phyloP scores from a whole-genome alignment of 2,113 vertebrate genomes.

The Anolis sagrei region DNA sequence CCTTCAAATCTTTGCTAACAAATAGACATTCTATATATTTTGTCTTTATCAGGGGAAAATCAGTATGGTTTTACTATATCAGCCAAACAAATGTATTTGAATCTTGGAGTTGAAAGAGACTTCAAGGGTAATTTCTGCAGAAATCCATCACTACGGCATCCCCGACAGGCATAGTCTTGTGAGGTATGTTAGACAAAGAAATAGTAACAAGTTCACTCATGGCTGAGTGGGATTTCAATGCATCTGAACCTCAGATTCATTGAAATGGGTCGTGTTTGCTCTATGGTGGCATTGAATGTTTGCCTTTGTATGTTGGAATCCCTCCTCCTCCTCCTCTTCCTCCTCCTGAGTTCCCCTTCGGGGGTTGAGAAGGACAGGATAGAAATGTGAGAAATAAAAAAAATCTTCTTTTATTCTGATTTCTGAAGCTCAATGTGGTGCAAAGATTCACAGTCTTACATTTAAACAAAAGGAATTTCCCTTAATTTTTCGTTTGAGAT shows the following conservation, averaged over 20 bases:
- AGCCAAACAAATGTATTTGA: not conserved
- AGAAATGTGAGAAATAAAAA: too few species aligned
- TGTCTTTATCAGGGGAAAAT: not conserved
- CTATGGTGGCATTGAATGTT: too few species aligned
- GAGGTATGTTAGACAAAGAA: not conserved
- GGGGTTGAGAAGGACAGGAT: too few species aligned
- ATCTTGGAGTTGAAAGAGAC: not conserved
- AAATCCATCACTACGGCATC: not conserved
- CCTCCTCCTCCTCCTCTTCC: too few species aligned
- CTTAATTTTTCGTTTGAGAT: not conserved
- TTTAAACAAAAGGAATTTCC: not conserved
- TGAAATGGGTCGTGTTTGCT: too few species aligned
- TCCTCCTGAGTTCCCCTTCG: too few species aligned
- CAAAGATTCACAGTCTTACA: slow-evolving; percentile 2
- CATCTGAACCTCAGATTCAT: too few species aligned
- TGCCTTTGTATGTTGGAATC: too few species aligned
- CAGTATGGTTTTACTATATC: not conserved
- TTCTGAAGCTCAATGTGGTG: accelerated
- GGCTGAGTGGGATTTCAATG: not conserved
- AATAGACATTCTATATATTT: not conserved
- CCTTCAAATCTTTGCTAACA: not conserved
- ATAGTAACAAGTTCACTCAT: not conserved
- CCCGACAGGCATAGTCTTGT: too few species aligned
- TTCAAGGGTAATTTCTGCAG: not conserved
- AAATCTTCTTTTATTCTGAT: too few species aligned